Evolutionary conservation across 2,113 vertebrate species (phyloP).

Genomic region (Otolemur garnettii): DNA sequence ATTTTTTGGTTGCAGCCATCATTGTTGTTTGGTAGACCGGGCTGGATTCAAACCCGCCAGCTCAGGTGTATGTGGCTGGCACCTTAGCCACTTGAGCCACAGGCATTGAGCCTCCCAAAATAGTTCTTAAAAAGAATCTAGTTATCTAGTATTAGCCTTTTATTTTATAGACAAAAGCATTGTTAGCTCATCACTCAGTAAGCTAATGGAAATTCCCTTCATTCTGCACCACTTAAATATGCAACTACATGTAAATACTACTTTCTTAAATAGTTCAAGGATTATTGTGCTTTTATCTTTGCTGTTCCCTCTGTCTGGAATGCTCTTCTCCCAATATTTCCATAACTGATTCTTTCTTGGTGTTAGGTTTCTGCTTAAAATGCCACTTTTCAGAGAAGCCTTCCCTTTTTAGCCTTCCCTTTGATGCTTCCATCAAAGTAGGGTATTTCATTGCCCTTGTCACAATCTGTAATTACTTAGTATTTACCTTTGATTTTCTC

Average conservation of each 20-base stretch:
- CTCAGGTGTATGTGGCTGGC: too few relatives aligned
- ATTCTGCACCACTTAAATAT: not conserved
- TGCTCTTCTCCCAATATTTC: not conserved
- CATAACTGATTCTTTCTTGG: not conserved
- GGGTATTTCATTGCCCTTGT: not conserved
- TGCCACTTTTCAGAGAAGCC: not conserved
- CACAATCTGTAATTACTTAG: not conserved
- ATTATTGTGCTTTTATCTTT: not conserved
- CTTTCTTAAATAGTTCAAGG: not conserved
- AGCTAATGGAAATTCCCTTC: not conserved
- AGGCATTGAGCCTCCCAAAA: not conserved
- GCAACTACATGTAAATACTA: not conserved
- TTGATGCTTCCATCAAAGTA: too few relatives aligned
- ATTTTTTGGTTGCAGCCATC: too few relatives aligned
- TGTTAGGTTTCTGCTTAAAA: constrained; percentile 1
- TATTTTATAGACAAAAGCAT: not conserved
- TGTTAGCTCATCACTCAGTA: not conserved
- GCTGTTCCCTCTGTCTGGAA: not conserved
- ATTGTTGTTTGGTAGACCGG: too few relatives aligned
- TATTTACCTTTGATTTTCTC: not conserved
- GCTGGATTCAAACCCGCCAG: too few relatives aligned
- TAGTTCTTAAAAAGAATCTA: not conserved
- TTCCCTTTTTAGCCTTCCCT: too few relatives aligned
- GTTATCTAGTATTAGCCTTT: not conserved
- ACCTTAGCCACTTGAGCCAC: too few relatives aligned